Base-by-base conservation (phyloP, 2,113 vertebrate genomes). In the Tupaia chinensis region DNA sequence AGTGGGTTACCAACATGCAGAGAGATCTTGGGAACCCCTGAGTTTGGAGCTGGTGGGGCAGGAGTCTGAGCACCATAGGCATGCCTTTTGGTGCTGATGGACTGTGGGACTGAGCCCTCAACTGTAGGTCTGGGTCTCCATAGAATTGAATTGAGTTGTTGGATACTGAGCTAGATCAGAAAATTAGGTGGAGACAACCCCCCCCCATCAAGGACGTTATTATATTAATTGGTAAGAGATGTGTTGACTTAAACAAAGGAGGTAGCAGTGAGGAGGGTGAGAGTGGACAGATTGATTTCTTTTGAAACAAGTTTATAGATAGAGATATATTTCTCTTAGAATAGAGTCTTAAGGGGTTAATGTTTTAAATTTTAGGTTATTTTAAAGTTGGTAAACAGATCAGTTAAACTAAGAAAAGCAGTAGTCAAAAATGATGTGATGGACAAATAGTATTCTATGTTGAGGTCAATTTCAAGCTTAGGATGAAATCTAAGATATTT, bases 401-500 rank as follows among this genome's bases (percentile, higher is more conserved):
- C 61, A 70, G 65, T 76, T 79, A 73, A 58, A 66, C 10, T 72
- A 61, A 65, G 87, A 76, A 72, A 89, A 32, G 17, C 54, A 86
- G 25, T 78, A 66, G 58, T 61, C 70, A 92, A 74, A 94, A 83
- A 22, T 80, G 74, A 97, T 25, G 66, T 34, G 69, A 84, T 76
- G 66, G 58, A 63, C 68, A 77, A 87, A 2, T 44, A 23, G 4
- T 44, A 82, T 91, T 89, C 81, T 60, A 74, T 82, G 95, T 82
- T 68, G 83, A 92, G 66, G 70, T 83, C 77, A 72, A 7, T 94
- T 91, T 91, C 72, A 92, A 92, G 76, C 76, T 83, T 61, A 66
- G 66, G 76, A 72, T 77, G 56, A 83, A 82, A 95, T 74, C 63
- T 58, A 56, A 89, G 73, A 78, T 92, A 72, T 60, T 95, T 87